Percentiles rank a stretch among this genome's conserved stretches.
These are phyloP conservation scores for pig (Sus scrofa) DNA, from an alignment of 2,113 vertebrate species.

Conservation along the genomic window T2T-Sscrofa CM000823.6:19506501-19507000, in stretches of 20 bases:
- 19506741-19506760: neutral
- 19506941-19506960: too few relatives aligned
- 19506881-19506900: too few relatives aligned
- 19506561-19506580: neutral
- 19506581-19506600: neutral
- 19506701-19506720: neutral
- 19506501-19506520: neutral
- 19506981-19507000: neutral
- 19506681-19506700: neutral
- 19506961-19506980: too few relatives aligned
- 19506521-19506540: slow-evolving; percentile 52
- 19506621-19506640: neutral
- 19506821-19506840: neutral
- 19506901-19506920: too few relatives aligned
- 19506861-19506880: too few relatives aligned
- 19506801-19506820: neutral
- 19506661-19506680: neutral
- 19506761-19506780: neutral
- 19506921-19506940: too few relatives aligned
- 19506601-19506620: neutral
- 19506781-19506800: neutral
- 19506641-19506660: neutral
- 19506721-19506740: neutral
- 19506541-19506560: neutral
- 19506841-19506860: neutral